phyloP scores from a whole-genome alignment of 2,888 invertebrate species.

The Spatulosminthurus flaviceps region DNA sequence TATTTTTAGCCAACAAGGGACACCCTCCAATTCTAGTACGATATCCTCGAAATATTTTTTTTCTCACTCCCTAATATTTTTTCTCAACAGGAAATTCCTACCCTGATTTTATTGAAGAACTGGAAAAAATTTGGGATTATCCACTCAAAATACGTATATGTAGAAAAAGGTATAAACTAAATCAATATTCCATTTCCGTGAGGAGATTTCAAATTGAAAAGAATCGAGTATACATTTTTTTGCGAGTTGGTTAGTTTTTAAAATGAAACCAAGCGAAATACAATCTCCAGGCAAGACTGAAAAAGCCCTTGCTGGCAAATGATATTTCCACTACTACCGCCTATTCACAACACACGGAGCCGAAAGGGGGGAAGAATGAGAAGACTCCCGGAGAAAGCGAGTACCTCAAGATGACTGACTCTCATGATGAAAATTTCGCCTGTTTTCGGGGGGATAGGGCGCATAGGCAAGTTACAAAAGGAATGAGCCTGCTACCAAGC shows the following conservation, averaged over 20 bases:
- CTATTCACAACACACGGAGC: neutral
- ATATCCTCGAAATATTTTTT: neutral
- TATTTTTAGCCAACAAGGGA: conserved; percentile 40
- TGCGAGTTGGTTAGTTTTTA: neutral
- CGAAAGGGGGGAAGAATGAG: conserved; percentile 28
- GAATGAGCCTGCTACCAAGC: conserved; percentile 16
- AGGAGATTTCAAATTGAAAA: too few relatives aligned
- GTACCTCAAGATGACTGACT: conserved; percentile 52
- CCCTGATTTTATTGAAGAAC: neutral
- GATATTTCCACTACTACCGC: neutral
- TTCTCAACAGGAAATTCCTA: neutral
- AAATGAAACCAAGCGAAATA: neutral
- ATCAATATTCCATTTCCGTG: neutral
- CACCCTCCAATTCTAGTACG: neutral
- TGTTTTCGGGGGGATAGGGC: conserved; percentile 37
- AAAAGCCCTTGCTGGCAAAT: neutral
- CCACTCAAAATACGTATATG: neutral
- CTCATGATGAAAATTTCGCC: conserved; percentile 25
- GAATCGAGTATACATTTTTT: neutral
- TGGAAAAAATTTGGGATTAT: neutral
- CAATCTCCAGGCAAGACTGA: neutral
- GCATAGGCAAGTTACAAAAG: neutral
- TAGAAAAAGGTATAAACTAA: neutral
- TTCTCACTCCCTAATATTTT: conserved; percentile 25
- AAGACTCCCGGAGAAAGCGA: conserved; percentile 51